These are phyloP conservation scores for Vesta saturnalis DNA, from an alignment of 2,888 invertebrate genomes.

Conservation along the genomic window DNA sequence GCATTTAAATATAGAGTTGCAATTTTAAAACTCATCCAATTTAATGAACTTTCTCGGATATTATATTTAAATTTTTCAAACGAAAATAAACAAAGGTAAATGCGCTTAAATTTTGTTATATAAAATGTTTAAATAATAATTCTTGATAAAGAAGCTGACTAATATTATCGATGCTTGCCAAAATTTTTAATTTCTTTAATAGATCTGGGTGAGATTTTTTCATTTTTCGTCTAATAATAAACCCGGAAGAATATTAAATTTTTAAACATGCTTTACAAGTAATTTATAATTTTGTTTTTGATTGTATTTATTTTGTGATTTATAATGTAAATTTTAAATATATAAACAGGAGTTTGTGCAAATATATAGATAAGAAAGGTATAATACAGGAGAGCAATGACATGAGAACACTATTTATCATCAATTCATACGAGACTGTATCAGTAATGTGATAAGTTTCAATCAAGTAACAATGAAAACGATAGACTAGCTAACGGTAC, in stretches of 20 bases:
- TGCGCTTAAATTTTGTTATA: too few species aligned
- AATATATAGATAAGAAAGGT: slow-evolving; percentile 6
- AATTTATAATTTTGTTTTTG: background rate
- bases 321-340: background rate
- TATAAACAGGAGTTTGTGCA: background rate
- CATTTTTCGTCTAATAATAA: background rate
- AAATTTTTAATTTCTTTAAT: too few species aligned
- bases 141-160: too few species aligned
- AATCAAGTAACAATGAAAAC: slow-evolving; percentile 11
- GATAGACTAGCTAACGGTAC: background rate
- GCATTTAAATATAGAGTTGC: too few species aligned
- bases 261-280: background rate
- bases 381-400: slow-evolving; percentile 3
- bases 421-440: background rate
- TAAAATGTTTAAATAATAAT: too few species aligned
- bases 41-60: too few species aligned
- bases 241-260: background rate
- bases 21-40: too few species aligned
- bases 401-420: slow-evolving; percentile 4
- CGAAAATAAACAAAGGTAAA: too few species aligned
- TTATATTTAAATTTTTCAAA: too few species aligned
- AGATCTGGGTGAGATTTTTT: background rate
- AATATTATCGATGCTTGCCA: too few species aligned
- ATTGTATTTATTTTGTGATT: background rate
- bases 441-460: slow-evolving; percentile 6